These are phyloP conservation scores for Habrosyne pyritoides DNA, from an alignment of 2,888 invertebrate genomes.

Conservation along the genomic window DNA sequence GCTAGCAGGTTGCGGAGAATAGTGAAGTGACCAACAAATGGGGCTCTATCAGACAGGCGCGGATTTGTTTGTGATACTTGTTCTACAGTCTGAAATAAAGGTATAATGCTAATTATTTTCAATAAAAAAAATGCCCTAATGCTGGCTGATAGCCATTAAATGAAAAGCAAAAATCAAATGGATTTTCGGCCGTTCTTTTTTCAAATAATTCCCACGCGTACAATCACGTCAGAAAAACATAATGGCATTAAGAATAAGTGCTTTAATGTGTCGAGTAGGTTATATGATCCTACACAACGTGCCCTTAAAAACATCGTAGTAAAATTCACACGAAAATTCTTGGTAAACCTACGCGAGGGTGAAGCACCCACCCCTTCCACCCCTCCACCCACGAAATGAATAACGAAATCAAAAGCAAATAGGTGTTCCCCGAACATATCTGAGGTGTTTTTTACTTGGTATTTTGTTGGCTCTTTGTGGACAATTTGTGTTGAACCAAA, in stretches of 20 bases:
- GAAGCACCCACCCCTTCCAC: conserved; percentile 33
- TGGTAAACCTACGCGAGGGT: conserved; percentile 36
- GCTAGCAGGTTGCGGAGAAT: neutral
- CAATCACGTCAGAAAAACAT: neutral
- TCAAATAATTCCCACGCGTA: neutral
- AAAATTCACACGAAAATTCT: conserved; percentile 38
- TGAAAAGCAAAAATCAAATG: neutral
- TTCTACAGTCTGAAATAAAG: too few relatives aligned
- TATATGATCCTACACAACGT: conserved; percentile 29
- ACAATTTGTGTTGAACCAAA: conserved; percentile 10
- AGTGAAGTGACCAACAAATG: neutral
- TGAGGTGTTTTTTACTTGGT: conserved; percentile 29
- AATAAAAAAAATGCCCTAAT: too few relatives aligned
- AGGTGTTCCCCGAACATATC: conserved; percentile 39
- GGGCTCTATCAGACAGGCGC: neutral
- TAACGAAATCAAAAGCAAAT: conserved; percentile 66
- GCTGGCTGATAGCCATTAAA: too few relatives aligned
- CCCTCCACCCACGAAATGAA: conserved; percentile 44
- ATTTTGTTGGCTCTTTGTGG: conserved; percentile 11
- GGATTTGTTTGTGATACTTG: too few relatives aligned
- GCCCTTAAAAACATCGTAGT: conserved; percentile 19
- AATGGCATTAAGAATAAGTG: conserved; percentile 16
- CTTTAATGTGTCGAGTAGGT: conserved; percentile 27
- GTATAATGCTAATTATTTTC: too few relatives aligned
- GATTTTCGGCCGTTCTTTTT: neutral